Percentiles rank a stretch among this genome's conserved stretches.
Conservation (phyloP, 2,113 vertebrate genomes). For the Grammomys surdaster region DNA sequence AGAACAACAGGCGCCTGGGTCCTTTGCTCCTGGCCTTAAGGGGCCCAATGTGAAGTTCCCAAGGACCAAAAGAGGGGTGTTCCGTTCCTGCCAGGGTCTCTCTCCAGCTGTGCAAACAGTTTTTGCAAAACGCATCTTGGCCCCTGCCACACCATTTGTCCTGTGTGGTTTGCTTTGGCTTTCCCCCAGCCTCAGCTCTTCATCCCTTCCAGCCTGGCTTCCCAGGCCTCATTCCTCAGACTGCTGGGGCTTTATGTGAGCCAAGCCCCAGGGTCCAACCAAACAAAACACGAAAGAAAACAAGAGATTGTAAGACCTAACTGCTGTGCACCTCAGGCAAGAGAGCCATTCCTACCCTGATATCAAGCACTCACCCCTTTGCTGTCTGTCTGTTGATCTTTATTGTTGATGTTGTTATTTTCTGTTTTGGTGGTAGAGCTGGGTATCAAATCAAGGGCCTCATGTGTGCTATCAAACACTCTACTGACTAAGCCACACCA, state of each 20-base stretch:
- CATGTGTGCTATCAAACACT: background rate
- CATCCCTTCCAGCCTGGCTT: conserved; percentile 29
- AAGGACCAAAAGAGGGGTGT: conserved; percentile 59
- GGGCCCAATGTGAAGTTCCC: conserved; percentile 66
- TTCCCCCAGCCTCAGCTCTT: conserved; percentile 67
- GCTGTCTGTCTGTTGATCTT: background rate
- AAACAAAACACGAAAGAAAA: conserved; percentile 34
- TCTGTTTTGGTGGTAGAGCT: background rate
- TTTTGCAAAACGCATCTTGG: conserved; percentile 70
- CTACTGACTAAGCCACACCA: background rate
- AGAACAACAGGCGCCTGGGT: conserved; percentile 41
- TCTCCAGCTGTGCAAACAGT: conserved; percentile 80
- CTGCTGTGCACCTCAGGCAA: conserved; percentile 20
- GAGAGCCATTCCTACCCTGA: background rate
- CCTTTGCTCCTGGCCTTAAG: conserved; percentile 55
- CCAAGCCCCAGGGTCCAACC: background rate
- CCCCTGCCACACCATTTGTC: conserved; percentile 67
- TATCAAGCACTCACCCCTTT: background rate
- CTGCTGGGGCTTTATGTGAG: background rate
- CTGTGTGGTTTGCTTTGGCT: conserved; percentile 80
- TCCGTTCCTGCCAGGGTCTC: conserved; percentile 40
- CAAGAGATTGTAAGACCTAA: background rate
- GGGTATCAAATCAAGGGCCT: background rate
- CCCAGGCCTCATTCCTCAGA: conserved; percentile 26
- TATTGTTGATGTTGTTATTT: background rate